These are phyloP conservation scores for Saccostrea cuccullata DNA, from an alignment of 1,140 invertebrate genomes.

Conservation along the genomic window DNA sequence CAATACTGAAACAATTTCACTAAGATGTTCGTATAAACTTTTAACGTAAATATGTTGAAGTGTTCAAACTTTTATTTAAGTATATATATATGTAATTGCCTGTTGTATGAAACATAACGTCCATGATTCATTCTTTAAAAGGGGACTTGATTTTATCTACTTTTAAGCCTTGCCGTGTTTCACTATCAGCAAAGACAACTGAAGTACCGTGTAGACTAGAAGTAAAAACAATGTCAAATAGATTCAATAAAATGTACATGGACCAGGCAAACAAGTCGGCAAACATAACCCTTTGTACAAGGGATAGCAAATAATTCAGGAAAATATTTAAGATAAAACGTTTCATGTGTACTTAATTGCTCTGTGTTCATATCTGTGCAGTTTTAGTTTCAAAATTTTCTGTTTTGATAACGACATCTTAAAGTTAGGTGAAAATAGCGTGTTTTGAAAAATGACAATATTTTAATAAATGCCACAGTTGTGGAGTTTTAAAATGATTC, in stretches of 20 bases:
- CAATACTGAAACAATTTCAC: no score
- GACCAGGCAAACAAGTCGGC: not conserved
- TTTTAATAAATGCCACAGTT: not conserved
- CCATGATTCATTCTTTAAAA: no score
- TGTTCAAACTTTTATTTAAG: no score
- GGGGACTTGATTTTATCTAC: not conserved
- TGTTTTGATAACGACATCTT: not conserved
- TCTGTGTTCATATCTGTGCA: not conserved
- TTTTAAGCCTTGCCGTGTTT: not conserved
- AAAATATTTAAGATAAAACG: not conserved
- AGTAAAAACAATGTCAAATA: conserved; percentile 27
- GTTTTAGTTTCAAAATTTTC: not conserved
- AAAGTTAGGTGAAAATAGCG: not conserved
- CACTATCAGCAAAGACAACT: not conserved
- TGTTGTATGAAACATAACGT: no score
- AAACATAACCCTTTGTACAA: not conserved
- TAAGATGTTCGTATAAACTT: no score
- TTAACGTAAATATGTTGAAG: no score
- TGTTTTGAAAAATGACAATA: not conserved
- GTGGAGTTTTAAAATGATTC: not conserved
- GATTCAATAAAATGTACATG: conserved; percentile 26
- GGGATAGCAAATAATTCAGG: not conserved
- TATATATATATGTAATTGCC: no score
- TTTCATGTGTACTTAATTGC: not conserved
- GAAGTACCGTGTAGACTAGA: not conserved